phyloP scores from a whole-genome alignment of 2,797 vertebrate species.

The Loriculus beryllinus region DNA sequence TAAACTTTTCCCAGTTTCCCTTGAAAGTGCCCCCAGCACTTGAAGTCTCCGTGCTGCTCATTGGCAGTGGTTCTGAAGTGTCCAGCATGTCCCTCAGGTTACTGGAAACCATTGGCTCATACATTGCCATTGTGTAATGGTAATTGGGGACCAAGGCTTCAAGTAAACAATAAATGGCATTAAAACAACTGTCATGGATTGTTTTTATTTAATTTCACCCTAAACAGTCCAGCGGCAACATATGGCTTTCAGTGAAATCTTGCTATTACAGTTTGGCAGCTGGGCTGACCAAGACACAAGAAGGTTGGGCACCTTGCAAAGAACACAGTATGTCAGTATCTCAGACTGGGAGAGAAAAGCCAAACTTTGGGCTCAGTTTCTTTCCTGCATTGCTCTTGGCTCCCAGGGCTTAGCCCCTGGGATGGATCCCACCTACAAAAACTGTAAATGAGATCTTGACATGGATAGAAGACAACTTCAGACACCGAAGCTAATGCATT shows the following conservation, averaged over 20 bases:
- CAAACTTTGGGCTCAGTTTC: not conserved
- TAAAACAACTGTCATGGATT: not conserved
- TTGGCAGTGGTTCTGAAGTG: not conserved
- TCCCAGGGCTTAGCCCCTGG: not conserved
- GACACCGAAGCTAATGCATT: not conserved
- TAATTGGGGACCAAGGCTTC: not conserved
- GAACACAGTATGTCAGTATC: not conserved
- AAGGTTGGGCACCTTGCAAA: not conserved
- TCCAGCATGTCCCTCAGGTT: not conserved
- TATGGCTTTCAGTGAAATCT: not conserved
- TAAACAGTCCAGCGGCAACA: not conserved
- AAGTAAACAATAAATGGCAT: conserved; percentile 24
- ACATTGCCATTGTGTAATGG: not conserved
- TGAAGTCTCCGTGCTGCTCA: not conserved
- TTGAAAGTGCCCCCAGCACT: not conserved
- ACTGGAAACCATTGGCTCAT: not conserved
- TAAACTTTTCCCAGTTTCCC: not conserved
- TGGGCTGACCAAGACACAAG: not conserved
- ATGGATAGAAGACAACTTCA: not conserved
- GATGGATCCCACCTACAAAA: not conserved
- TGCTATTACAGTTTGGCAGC: not conserved
- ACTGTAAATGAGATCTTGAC: not conserved
- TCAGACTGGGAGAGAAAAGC: not conserved
- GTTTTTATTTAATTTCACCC: conserved; percentile 20
- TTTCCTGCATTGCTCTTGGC: not conserved